Evolutionary conservation across 2,888 invertebrate genomes (phyloP).

Genomic region (Amiota minor): DNA sequence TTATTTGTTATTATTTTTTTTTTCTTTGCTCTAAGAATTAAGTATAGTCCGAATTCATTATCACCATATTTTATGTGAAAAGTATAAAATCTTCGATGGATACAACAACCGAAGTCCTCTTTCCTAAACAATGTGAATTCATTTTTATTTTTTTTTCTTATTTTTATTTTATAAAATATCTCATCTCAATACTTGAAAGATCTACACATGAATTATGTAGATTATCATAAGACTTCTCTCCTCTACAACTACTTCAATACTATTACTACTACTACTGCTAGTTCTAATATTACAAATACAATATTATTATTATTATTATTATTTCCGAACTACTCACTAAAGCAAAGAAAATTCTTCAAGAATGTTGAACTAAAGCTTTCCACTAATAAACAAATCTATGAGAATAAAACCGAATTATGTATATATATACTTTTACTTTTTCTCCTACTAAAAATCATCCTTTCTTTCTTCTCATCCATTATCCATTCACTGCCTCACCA

Average conservation of each 20-base stretch:
- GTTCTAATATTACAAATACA: slow-evolving; percentile 29
- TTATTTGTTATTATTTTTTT: no score
- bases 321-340: slow-evolving; percentile 20
- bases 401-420: background rate
- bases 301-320: slow-evolving; percentile 30
- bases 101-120: background rate
- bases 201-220: no score
- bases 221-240: no score
- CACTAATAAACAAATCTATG: slow-evolving; percentile 27
- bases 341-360: slow-evolving; percentile 50
- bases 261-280: no score
- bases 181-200: slow-evolving; percentile 21
- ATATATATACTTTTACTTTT: background rate
- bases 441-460: background rate
- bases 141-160: background rate
- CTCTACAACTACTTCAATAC: no score
- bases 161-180: slow-evolving; percentile 25
- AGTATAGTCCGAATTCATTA: no score
- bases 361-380: slow-evolving; percentile 56
- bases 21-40: no score
- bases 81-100: no score
- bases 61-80: no score
- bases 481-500: no score
- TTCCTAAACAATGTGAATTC: background rate
- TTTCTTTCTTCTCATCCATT: no score